phyloP scores from a whole-genome alignment of 2,113 vertebrate genomes.

The Ceyx cyanopectus region DNA sequence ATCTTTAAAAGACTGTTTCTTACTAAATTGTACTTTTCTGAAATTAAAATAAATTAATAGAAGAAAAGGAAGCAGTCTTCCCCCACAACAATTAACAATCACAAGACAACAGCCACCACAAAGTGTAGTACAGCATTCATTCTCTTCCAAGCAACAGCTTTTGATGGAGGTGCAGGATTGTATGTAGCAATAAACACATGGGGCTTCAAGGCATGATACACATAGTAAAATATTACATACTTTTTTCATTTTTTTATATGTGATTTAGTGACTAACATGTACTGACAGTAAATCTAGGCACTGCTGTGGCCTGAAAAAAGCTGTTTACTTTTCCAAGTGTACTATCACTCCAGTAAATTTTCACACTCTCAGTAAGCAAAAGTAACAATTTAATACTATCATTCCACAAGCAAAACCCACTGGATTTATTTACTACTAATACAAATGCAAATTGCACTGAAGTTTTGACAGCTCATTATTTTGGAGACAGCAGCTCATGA shows the following conservation, averaged over 20 bases:
- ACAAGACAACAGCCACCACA: background rate
- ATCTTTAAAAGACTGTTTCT: background rate
- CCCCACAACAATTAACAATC: background rate
- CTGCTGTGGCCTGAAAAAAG: background rate
- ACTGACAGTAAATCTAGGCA: background rate
- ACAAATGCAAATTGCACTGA: background rate
- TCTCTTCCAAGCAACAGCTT: background rate
- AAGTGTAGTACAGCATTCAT: background rate
- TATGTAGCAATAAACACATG: background rate
- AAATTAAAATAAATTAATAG: background rate
- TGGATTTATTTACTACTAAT: background rate
- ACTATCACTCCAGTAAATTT: constrained; percentile 10
- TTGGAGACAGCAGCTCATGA: background rate
- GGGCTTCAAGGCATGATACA: background rate
- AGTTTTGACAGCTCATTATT: constrained; percentile 39
- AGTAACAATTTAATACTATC: constrained; percentile 7
- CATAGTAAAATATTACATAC: background rate
- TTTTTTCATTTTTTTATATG: background rate
- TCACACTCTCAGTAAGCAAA: background rate
- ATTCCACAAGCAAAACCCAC: background rate
- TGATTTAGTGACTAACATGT: background rate
- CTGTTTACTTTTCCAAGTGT: background rate
- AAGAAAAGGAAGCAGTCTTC: background rate
- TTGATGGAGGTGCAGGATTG: background rate
- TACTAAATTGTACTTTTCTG: background rate